These are phyloP conservation scores for Cremastobaeus sp. DNA, from an alignment of 2,888 invertebrate genomes.

Conservation along the genomic window DNA sequence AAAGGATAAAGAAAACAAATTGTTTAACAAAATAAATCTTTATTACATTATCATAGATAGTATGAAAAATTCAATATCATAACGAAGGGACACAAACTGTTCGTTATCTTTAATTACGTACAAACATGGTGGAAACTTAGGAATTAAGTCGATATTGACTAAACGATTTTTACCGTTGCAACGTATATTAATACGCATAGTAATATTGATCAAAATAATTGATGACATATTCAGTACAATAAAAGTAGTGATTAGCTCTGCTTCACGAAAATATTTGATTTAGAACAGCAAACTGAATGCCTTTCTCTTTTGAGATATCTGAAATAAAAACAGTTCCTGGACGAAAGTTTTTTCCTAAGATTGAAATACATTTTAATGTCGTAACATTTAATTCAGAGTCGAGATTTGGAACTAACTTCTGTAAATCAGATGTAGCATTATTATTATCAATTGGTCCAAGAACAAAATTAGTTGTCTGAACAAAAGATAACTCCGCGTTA, in stretches of 20 bases:
- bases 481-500: not conserved
- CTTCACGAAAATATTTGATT: slow-evolving; percentile 14
- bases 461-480: not conserved
- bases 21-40: not conserved
- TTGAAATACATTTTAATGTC: slow-evolving; percentile 9
- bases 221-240: not conserved
- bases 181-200: slow-evolving; percentile 1
- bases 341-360: slow-evolving; percentile 20
- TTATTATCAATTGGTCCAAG: slow-evolving; percentile 9
- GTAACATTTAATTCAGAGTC: not conserved
- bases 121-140: slow-evolving; percentile 11
- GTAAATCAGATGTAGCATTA: slow-evolving; percentile 24
- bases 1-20: not conserved
- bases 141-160: slow-evolving; percentile 12
- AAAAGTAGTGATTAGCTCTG: not conserved
- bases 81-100: slow-evolving; percentile 1
- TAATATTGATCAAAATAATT: slow-evolving; percentile 16
- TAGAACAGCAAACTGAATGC: slow-evolving; percentile 11
- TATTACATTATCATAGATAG: not conserved
- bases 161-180: not conserved
- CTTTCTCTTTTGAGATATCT: slow-evolving; percentile 3
- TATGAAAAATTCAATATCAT: too few species aligned
- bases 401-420: slow-evolving; percentile 49
- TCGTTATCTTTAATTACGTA: slow-evolving; percentile 1
- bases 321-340: slow-evolving; percentile 13